Base-by-base conservation (phyloP, 2,113 vertebrate genomes). In the Tauraco erythrolophus region DNA sequence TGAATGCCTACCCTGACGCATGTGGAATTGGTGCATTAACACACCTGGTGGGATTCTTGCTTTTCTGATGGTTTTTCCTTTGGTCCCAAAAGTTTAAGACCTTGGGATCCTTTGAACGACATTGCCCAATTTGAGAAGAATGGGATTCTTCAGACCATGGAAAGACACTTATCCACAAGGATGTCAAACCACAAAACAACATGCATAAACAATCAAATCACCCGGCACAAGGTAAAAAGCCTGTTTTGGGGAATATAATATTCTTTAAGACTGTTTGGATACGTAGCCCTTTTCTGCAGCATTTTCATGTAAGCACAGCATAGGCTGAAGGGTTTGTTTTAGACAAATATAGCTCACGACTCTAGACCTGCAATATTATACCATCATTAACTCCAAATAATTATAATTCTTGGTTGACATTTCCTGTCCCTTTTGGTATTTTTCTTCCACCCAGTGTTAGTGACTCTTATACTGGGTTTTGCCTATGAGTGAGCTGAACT, bases 51-150 rank as follows among this genome's bases (percentile, higher is more conserved):
- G 13, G 17, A 48, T 83, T 95, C 70, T 72, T 72, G 61, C 27
- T 88, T 71, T 91, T 88, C 84, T 97, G 50, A 96, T 66, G 3
- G 14, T 46, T 86, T 91, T 76, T 53, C 21, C 19, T 93, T 93
- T 94, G 80, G 4, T 88, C n/a, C 96, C 70, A 39, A 97, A 97
- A 99, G 99, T 94, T 92, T 81, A 45, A 98, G 97, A 23, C 98
- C 99, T 11, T 99, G 99, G 99, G 98, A 99, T 95, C 97, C 98
- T 27, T 97, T 98, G 74, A 96, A 88, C 7, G 99, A 99, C 94
- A 96, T 99, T 54, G 96, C 98, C 58, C 99, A 99, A 88, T 99
- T 98, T 96, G 99, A 99, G 97, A 99, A 99, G 96, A 98, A 99
- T 0, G 99, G 99, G 16, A 91, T 99, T 80, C 98, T 99, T 82